These are phyloP conservation scores for Phymastichus coffea DNA, from an alignment of 1,140 invertebrate genomes.

Conservation along the genomic window DNA sequence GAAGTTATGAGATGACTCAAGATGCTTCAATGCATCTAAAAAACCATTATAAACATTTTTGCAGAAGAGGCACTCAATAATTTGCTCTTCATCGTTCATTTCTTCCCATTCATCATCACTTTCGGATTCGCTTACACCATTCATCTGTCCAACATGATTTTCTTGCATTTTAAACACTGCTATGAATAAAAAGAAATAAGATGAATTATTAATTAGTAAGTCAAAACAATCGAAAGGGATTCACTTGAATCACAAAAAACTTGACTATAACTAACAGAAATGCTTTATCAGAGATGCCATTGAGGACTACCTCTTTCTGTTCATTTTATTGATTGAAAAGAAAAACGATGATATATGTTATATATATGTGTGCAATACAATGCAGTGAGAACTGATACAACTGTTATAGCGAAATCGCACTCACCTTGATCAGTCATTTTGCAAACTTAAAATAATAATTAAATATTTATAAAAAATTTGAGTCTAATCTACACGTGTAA, in stretches of 20 bases:
- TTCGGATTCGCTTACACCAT: slow-evolving; percentile 46
- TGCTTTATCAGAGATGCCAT: background rate
- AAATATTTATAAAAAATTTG: slow-evolving; percentile 10
- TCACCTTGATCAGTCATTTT: slow-evolving; percentile 14
- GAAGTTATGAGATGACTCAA: slow-evolving; percentile 65
- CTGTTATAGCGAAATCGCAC: background rate
- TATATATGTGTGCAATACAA: background rate
- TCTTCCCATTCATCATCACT: slow-evolving; percentile 59
- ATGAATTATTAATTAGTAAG: background rate
- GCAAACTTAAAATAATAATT: background rate
- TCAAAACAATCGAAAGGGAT: background rate
- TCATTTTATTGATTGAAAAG: slow-evolving; percentile 12
- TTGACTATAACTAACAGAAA: background rate
- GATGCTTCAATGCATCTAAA: slow-evolving; percentile 55
- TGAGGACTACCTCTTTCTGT: background rate
- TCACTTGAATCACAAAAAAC: background rate
- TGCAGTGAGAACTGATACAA: background rate
- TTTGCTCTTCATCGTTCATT: slow-evolving; percentile 45
- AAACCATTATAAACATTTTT: slow-evolving; percentile 46
- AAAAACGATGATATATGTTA: slow-evolving; percentile 10
- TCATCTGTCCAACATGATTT: slow-evolving; percentile 26
- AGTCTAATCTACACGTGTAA: background rate
- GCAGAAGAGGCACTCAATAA: slow-evolving; percentile 62
- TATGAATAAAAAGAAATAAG: slow-evolving; percentile 1
- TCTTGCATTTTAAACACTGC: background rate